Evolutionary conservation across 35 echinoderm and acorn worm genomes (phyloP).

Genomic region (Diadema setosum): DNA sequence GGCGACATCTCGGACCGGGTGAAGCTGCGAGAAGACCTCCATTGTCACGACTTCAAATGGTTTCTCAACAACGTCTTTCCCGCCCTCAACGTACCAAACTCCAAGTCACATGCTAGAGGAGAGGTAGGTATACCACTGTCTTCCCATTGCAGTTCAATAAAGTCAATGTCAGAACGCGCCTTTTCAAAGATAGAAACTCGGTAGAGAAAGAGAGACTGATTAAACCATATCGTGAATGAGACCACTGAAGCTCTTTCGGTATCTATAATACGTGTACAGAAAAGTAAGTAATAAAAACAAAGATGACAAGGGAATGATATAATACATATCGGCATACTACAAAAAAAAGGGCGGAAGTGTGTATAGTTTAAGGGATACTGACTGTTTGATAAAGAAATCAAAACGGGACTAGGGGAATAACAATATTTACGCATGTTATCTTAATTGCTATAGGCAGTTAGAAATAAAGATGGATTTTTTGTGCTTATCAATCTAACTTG

Average conservation of each 20-base stretch:
- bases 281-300: no score
- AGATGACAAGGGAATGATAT: no score
- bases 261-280: no score
- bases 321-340: no score
- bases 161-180: neutral
- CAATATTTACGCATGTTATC: no score
- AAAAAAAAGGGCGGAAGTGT: no score
- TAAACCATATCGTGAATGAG: neutral
- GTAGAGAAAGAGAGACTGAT: neutral
- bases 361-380: no score
- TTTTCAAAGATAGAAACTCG: neutral
- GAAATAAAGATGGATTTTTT: no score
- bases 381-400: no score
- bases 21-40: slow-evolving; percentile 25
- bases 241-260: neutral
- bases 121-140: slow-evolving; percentile 18
- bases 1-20: slow-evolving; percentile 59
- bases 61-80: slow-evolving; percentile 78
- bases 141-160: neutral
- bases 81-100: slow-evolving; percentile 51
- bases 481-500: no score
- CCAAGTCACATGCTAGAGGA: slow-evolving; percentile 46
- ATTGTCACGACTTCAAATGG: slow-evolving; percentile 86
- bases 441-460: no score
- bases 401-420: no score